Evolutionary conservation across 2,888 invertebrate genomes (phyloP).

Genomic region (Acheta domesticus): DNA sequence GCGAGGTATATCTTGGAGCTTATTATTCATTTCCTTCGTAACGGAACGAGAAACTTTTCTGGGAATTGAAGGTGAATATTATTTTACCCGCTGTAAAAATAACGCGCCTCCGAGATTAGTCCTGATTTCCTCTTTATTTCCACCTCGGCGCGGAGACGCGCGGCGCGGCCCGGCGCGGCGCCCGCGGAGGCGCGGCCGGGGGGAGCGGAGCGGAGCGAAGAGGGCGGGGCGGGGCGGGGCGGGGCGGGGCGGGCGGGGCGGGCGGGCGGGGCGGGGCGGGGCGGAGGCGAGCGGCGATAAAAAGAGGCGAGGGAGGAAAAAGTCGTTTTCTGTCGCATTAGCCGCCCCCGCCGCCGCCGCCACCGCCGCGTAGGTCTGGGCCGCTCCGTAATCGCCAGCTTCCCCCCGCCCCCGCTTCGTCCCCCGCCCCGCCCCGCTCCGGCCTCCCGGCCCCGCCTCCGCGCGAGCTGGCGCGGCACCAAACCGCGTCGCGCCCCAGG

Average conservation of each 20-base stretch:
- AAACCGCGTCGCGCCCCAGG: neutral
- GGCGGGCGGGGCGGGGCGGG: too few relatives aligned
- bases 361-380: neutral
- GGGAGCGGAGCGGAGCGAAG: neutral
- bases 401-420: neutral
- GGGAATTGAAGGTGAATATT: neutral
- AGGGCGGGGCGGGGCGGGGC: neutral
- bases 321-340: neutral
- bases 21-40: neutral
- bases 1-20: neutral
- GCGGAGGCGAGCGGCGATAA: neutral
- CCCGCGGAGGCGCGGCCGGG: neutral
- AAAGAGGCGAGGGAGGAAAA: conserved; percentile 3
- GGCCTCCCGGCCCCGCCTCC: neutral
- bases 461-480: neutral
- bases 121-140: conserved; percentile 7
- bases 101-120: neutral
- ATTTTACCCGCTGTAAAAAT: neutral
- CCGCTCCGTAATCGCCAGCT: neutral
- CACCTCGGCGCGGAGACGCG: neutral
- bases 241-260: neutral
- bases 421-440: neutral
- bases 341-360: neutral
- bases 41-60: neutral
- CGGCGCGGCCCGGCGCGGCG: too few relatives aligned